phyloP scores from a whole-genome alignment of 2,888 invertebrate genomes.

The Amaurobius ferox region DNA sequence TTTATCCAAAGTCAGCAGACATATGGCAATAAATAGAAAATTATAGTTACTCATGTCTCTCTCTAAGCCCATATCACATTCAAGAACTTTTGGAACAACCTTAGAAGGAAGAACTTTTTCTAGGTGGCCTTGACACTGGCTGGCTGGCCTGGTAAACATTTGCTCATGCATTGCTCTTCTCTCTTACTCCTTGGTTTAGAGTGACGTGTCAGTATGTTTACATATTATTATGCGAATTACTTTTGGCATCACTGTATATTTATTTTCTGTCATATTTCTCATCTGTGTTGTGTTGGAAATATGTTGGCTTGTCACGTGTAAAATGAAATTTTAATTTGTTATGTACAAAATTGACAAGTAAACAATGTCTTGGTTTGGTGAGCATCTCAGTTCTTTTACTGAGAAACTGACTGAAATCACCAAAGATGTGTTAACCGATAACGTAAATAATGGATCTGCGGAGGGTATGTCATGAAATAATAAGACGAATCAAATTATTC shows the following conservation, averaged over 20 bases:
- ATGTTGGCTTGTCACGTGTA: constrained; percentile 36
- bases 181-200: no score
- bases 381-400: constrained; percentile 82
- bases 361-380: constrained; percentile 80
- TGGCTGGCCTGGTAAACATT: no score
- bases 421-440: constrained; percentile 90
- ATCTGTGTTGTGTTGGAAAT: neutral
- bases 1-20: no score
- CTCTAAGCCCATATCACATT: no score
- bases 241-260: neutral
- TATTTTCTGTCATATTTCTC: neutral
- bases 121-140: no score
- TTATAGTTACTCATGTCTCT: no score
- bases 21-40: no score
- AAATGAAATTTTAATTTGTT: neutral
- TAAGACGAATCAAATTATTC: no score
- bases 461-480: neutral
- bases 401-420: constrained; percentile 91
- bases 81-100: no score
- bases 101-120: no score
- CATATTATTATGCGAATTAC: neutral
- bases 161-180: no score
- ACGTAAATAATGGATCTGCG: constrained; percentile 78
- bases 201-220: neutral
- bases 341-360: neutral